Evolutionary conservation across 2,113 vertebrate species (phyloP), one percentile per base, ranked within the genome.

Genomic region (Tautogolabrus adspersus): DNA sequence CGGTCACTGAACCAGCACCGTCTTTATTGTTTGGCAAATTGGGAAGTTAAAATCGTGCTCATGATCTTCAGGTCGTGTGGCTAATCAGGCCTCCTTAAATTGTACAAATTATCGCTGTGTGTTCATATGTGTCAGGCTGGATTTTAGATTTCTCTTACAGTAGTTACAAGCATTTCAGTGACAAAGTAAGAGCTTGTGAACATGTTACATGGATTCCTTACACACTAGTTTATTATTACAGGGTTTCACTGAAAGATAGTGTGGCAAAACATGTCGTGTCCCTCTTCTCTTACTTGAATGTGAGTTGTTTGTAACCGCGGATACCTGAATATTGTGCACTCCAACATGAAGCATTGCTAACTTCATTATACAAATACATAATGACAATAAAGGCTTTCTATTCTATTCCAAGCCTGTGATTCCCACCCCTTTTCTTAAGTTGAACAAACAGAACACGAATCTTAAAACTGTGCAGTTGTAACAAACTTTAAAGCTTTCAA

Each of bases 1-100:
- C 44, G 83, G n/a, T 60, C 52, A n/a, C 75, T 54, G 77, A 82
- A 54, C 88, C 85, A 47, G 77, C 70, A 79, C 47, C 52, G 54
- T 66, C 38, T 57, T 68, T 44, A 58, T 54, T 70, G 30, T 67
- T 74, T 44, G 30, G 56, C 56, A 77, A 65, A 82, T 58, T 56
- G 47, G 30, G 11, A 57, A 75, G 76, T 79, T 61, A 3, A 38
- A 51, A 5, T 54, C 7, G 0, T 40, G 51, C 22, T 57, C 5
- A 52, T 23, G 77, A 61, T n/a, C 56, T 60, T 34, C 22, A 64
- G 46, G 61, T 63, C 52, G 22, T 73, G 11, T 19, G 30, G 59
- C 55, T 23, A 13, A 54, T 34, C 1, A 13, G 9, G 23, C 19
- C 18, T 56, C 52, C 52, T 23, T 18, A 23, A 59, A 59, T 42